Base-by-base conservation (phyloP, 2,113 vertebrate species). In the Candoia aspera region DNA sequence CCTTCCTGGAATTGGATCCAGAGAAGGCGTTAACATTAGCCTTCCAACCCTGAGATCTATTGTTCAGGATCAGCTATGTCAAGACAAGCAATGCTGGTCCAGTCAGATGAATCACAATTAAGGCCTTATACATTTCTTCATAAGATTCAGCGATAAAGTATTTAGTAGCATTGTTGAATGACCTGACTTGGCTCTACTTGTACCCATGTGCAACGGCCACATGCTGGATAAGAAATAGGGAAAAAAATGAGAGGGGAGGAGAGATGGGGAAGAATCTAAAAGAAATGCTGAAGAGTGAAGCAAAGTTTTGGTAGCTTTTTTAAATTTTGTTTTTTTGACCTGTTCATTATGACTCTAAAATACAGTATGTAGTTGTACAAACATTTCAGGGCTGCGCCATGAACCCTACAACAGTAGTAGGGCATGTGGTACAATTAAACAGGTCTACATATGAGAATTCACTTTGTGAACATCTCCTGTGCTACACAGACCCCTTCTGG, bases 1-100 rank as follows among this genome's bases (percentile, higher is more conserved):
- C 60, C 42, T 92, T 92, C 91, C 87, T 92, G 91, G 68, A 92
- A 62, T 49, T 84, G 42, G 24, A 92, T 84, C 91, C 57, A 92
- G 57, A 84, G 60, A 89, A 62, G 91, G 87, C 46, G 73, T 88
- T 60, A 83, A 84, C 55, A 37, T 73, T 88, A 73, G 55, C 57
- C 42, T 88, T 53, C 57, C 55, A 88, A 84, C 42, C 49, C 19
- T 62, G 73, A 83, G 19, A 83, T 88, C 21, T 62, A 84, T 92
- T 92, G 87, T 89, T 62, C 33, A 59, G 23, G 86, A 87, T 53
- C 53, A 60, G 79, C 13, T 84, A 62, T 62, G 42, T 24, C 46
- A 87, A 89, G 46, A 54, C n/a, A 84, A 62, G 86, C 8, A 21
- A 53, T 23, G 57, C 29, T 92, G 91, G 57, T 60, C 73, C 42